Base-by-base conservation (phyloP, 2,797 vertebrate species). In the Remorina albescens region DNA sequence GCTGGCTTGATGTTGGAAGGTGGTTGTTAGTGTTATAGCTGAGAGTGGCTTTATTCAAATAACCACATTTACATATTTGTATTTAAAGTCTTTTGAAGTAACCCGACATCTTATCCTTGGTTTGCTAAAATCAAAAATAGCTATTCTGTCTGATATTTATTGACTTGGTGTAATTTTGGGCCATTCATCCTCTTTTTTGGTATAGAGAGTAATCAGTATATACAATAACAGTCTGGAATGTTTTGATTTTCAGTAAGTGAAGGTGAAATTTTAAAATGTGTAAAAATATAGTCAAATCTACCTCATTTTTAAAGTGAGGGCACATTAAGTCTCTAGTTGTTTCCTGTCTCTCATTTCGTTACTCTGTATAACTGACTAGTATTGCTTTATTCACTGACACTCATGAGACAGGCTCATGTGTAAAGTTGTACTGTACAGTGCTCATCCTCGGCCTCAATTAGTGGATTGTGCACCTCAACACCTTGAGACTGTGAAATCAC, bases 1-100 rank as follows among this genome's bases (percentile, higher is more conserved):
- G 59, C 39, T 47, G 23, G 28, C 51, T 67, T 47, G 5, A 41
- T 46, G 6, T 61, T 2, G 3, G 21, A 47, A 51, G 41, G 18
- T 56, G 42, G 67, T 44, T 71, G 74, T 37, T 59, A 5, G 8
- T 21, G 49, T 41, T 76, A 26, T 32, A 68, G 50, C 26, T 28
- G 9, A n/a, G 19, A 56, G 44, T 42, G 36, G 25, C 21, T 16
- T 65, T 21, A 19, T 37, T 53, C n/a, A 54, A 34, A 56, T 19
- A 32, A 36, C 21, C 47, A 16, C 2, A 11, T 53, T 44, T 51
- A 18, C 19, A 23, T 51, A 21, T 50, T 61, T 67, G 2, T 37
- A 21, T 58, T 25, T 26, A 37, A 63, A 26, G 59, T 41, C n/a
- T 15, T 36, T 58, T n/a, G 18, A 42, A 8, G 16, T 39, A 15